Percentiles rank a stretch among this genome's conserved stretches.
Evolutionary conservation across 2,797 vertebrate species (phyloP).

Genomic region (Mus spretus): DNA sequence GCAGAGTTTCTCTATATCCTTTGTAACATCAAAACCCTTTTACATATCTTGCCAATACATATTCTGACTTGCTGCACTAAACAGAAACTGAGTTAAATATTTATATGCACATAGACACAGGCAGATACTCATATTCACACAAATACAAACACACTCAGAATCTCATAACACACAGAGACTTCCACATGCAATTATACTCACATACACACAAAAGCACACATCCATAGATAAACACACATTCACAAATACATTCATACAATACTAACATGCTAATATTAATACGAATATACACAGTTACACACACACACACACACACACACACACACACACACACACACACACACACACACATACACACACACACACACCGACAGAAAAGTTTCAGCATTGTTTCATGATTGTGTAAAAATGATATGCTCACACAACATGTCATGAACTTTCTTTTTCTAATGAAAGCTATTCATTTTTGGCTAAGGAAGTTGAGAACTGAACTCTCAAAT

Average conservation of each 20-base stretch:
- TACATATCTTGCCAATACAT: not conserved
- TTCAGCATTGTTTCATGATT: not conserved
- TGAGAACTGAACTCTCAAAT: not conserved
- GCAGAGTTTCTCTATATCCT: not conserved
- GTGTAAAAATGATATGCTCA: not conserved
- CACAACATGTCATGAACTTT: not conserved
- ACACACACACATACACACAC: not conserved
- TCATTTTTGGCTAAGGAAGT: not conserved
- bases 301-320: not conserved
- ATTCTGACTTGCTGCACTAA: not conserved
- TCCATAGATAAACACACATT: not conserved
- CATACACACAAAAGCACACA: not conserved
- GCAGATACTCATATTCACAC: not conserved
- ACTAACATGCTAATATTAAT: not conserved
- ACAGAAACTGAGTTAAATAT: not conserved
- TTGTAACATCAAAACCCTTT: not conserved
- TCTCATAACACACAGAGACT: too few species aligned
- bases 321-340: not conserved
- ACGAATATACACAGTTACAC: not conserved
- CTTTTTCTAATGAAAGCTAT: not conserved
- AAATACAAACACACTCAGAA: not conserved
- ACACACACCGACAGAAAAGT: not conserved
- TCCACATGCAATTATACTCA: not conserved
- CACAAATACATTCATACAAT: not conserved
- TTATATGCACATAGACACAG: not conserved